Evolutionary conservation across 2,797 vertebrate genomes (phyloP), one percentile per base, ranked within the genome.

Genomic region (Gallinago stenura): DNA sequence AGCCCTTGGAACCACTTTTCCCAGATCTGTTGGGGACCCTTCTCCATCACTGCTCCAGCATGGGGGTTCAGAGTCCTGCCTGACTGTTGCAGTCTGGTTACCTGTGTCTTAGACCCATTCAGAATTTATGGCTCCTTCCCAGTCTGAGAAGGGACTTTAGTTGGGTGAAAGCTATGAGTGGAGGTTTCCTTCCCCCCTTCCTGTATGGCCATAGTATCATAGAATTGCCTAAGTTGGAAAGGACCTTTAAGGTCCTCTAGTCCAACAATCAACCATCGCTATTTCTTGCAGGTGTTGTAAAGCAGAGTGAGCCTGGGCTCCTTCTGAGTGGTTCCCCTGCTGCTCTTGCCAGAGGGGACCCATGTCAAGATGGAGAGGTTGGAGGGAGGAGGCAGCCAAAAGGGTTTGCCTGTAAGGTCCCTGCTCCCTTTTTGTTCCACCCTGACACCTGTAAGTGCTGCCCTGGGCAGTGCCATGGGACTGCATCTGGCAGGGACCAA

Each of bases 401-500:
- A n/a, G 24, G 37, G 17, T 64, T n/a, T 85, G 62, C 83, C 31
- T 60, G 54, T 1, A 12, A 35, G 69, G 22, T 53, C 61, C 22
- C 50, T 81, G 37, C 56, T 65, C 66, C 68, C 31, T 46, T 46
- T 57, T 58, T 69, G 6, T 43, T 62, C 61, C 30, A 50, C n/a
- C 37, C 53, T 31, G n/a, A 25, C 19, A 12, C 48, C 31, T 0
- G 1, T 39, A 12, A 16, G 9, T 54, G 56, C 83, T 65, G 68
- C 14, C 25, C 54, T 3, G 12, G 79, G 51, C 80, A 41, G 24
- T 13, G 39, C 78, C 1, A 1, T 62, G 64, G 30, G 64, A 33
- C 4, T 4, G 20, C 2, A 7, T 33, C 60, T 71, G 57, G 24
- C 56, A 11, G 0, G 0, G 31, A 3, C 35, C 7, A 5, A 1